Base-by-base conservation (phyloP, 2,888 invertebrate species). In the Norana najaformis region DNA sequence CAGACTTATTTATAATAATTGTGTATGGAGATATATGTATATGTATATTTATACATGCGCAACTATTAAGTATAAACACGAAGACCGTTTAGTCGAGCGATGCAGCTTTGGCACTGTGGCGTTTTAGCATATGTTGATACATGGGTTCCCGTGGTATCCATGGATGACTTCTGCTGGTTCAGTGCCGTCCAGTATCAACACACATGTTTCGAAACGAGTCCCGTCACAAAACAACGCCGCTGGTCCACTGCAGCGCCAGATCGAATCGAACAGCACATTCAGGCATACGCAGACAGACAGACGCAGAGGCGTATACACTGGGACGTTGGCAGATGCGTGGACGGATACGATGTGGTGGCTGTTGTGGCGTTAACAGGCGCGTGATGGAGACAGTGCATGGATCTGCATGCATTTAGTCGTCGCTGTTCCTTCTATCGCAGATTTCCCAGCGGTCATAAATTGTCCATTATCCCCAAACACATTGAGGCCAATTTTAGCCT, bases 401-500 rank as follows among this genome's bases (percentile, higher is more conserved):
- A 69, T 69, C 69, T 69, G n/a, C 69, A 69, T 69, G 69, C 69
- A n/a, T n/a, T 69, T 69, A 69, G 69, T 16, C n/a, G 2, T 69
- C 6, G 69, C 69, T 30, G 30, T 69, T 8, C 69, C 16, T 30
- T 11, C 69, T 69, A 8, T n/a, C 69, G 69, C 30, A 69, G 69
- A 69, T 69, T 69, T 69, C 69, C 69, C 69, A 69, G n/a, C 30
- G 69, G 69, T 69, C 69, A n/a, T 69, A 69, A n/a, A 69, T 69
- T 69, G 69, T 69, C 69, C 69, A 69, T 69, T 69, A n/a, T 69
- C 69, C 69, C 23, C 69, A n/a, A 69, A 69, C 69, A 69, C 69
- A n/a, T 69, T 69, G 69, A 30, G 69, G 69, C 69, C 69, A 69
- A 69, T 69, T 69, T 69, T 69, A 69, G 69, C 69, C 69, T n/a